Conservation (phyloP, 2,797 vertebrate genomes). For the Monodelphis domestica region DNA sequence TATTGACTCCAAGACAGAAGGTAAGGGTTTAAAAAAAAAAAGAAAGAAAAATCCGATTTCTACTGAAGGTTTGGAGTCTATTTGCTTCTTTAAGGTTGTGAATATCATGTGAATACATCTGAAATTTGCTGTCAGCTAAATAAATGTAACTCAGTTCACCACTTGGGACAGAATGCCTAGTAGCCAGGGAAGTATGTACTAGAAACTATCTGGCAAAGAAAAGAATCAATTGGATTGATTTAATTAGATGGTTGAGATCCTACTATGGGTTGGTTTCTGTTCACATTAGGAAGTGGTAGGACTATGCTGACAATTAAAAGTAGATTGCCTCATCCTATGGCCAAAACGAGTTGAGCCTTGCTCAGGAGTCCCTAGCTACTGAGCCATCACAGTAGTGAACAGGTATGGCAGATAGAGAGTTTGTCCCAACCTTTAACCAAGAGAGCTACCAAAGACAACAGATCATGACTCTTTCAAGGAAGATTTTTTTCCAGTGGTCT, state of each 20-base stretch:
- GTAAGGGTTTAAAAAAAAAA: too few species aligned
- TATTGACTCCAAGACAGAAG: too few species aligned
- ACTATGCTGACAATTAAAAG: background rate
- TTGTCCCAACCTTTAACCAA: background rate
- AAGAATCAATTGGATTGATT: background rate
- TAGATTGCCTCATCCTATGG: background rate
- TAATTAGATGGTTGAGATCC: background rate
- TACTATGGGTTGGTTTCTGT: background rate
- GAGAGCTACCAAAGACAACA: background rate
- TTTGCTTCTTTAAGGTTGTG: background rate
- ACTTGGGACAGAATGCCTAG: background rate
- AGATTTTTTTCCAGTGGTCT: background rate
- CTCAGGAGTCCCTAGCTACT: background rate
- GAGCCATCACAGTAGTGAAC: background rate
- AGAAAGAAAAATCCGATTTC: background rate
- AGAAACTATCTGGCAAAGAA: background rate
- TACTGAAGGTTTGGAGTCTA: background rate
- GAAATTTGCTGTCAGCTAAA: background rate
- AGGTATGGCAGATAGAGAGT: background rate
- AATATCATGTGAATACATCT: background rate
- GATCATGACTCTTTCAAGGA: too few species aligned
- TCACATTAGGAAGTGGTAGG: background rate
- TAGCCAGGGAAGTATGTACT: background rate
- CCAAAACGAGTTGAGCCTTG: conserved; percentile 2
- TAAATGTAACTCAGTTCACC: background rate